Base-by-base conservation (phyloP, 2,113 vertebrate genomes). In the Aphyosemion australe region DNA sequence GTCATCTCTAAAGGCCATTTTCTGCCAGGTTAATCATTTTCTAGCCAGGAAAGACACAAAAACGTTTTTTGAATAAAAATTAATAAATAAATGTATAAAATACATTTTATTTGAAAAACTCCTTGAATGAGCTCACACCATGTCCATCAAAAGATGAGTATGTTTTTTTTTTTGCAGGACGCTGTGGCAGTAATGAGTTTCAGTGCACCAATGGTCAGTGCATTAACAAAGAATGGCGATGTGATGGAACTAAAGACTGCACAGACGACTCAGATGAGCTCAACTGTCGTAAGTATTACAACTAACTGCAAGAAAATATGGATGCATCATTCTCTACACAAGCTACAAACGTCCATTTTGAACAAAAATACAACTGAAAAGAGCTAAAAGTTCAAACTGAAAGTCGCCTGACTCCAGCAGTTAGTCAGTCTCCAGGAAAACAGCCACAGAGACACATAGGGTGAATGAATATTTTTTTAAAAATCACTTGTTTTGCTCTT, bases 161-260 rank as follows among this genome's bases (percentile, higher is more conserved):
- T n/a, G n/a, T 26, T 26, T 26, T 37, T 37, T 53, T 15, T 47
- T 65, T 11, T 71, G 13, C 64, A 92, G 90, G 87, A 63, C 75
- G 47, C 5, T 92, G 91, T 74, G 57, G 15, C 58, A 85, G 54
- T 39, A 51, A 55, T 9, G 63, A 91, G 82, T 92, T 93, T 54
- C 76, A 85, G 60, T 92, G 92, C 70, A 69, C 52, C 41, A 91
- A 26, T 42, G 89, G 91, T 37, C 91, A 91, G 47, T 93, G 92
- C 52, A 86, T 92, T 8, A 1, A 87, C 61, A 79, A 45, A 52
- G 68, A 37, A 16, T 91, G 90, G 92, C 83, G 66, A 39, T 92
- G 92, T 63, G 91, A 93, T 47, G 91, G 89, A 43, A 85, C 85
- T 0, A 89, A 89, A 45, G 92, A 92, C 64, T 93, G 92, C 52